These are phyloP conservation scores for Crypturellus undulatus DNA, from an alignment of 2,113 vertebrate species.

Conservation along the genomic window DNA sequence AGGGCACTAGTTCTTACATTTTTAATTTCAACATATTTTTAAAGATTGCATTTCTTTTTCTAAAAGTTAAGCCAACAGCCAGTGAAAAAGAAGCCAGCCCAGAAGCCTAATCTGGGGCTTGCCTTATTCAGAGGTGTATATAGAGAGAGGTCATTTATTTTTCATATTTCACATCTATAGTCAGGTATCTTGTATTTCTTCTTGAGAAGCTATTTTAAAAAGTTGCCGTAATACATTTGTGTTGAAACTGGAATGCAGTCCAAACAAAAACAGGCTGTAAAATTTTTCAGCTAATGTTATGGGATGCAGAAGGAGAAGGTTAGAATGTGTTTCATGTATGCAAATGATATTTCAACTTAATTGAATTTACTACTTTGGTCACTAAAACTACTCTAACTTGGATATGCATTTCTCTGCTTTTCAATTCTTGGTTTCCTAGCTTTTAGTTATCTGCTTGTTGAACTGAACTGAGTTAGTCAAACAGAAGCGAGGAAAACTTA, in stretches of 20 bases:
- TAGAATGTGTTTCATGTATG: rapidly evolving
- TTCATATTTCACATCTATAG: no score
- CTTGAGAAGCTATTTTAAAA: background rate
- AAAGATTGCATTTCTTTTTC: background rate
- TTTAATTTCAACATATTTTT: background rate
- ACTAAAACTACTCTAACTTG: background rate
- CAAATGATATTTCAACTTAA: background rate
- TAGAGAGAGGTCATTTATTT: background rate
- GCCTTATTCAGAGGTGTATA: background rate
- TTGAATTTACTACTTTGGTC: background rate
- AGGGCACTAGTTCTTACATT: background rate
- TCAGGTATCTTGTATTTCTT: background rate
- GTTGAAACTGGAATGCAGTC: background rate
- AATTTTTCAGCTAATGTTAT: background rate
- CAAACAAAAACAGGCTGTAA: background rate
- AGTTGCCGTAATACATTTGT: background rate
- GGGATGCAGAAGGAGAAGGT: background rate
- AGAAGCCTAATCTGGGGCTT: background rate
- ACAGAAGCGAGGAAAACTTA: background rate
- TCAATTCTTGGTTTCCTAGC: background rate
- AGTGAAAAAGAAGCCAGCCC: background rate
- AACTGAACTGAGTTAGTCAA: background rate
- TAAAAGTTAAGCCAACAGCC: background rate
- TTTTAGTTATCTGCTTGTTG: background rate
- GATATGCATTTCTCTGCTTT: background rate